phyloP scores from a whole-genome alignment of 2,888 invertebrate genomes.

The Balanococcus diminutus region DNA sequence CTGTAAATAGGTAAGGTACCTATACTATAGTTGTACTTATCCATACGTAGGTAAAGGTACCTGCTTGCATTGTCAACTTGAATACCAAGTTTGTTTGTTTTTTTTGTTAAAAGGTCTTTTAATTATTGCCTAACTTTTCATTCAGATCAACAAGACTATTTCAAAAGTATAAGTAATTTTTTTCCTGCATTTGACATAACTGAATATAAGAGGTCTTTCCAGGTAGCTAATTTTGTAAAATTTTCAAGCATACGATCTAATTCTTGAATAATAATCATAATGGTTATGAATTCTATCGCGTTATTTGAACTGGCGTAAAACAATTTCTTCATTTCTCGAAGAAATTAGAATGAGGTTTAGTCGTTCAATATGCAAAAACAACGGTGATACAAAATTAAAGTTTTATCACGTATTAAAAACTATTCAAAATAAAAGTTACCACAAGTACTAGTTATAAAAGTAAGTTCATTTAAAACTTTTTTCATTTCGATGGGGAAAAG shows the following conservation, averaged over 20 bases:
- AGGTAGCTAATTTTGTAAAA: background rate
- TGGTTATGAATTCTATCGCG: background rate
- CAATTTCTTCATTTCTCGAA: background rate
- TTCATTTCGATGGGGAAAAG: slow-evolving; percentile 8
- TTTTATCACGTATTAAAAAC: slow-evolving; percentile 32
- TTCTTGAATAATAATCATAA: background rate
- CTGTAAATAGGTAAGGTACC: background rate
- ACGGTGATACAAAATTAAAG: background rate
- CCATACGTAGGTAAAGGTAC: background rate
- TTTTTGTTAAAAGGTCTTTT: background rate
- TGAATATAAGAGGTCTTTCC: background rate
- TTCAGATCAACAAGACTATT: background rate
- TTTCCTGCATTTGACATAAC: background rate
- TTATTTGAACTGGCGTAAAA: background rate
- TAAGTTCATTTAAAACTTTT: slow-evolving; percentile 30
- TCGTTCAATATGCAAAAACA: slow-evolving; percentile 31
- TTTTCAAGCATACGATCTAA: background rate
- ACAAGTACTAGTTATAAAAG: slow-evolving; percentile 13
- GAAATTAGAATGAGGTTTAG: slow-evolving; percentile 10
- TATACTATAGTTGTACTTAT: background rate
- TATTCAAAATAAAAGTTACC: slow-evolving; percentile 33
- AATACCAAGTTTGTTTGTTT: no score
- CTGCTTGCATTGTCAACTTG: no score
- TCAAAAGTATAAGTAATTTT: background rate
- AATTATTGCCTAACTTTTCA: background rate